These are phyloP conservation scores for Oceanites oceanicus DNA, from an alignment of 2,113 vertebrate genomes.

Conservation along the genomic window DNA sequence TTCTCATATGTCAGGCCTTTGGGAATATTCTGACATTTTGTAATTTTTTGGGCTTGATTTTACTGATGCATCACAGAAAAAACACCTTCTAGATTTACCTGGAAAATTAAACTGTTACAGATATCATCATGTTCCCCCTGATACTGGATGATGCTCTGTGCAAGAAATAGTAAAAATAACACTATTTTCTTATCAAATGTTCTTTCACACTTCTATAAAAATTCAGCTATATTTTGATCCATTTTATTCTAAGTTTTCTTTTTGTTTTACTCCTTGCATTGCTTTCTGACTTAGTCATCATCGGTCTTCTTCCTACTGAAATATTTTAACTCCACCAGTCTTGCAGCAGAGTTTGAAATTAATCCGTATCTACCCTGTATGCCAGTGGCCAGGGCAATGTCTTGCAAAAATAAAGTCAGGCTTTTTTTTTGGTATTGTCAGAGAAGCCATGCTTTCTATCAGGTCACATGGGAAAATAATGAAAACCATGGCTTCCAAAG, in stretches of 20 bases:
- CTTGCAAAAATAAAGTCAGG: neutral
- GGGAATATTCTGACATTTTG: neutral
- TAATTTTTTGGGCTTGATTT: neutral
- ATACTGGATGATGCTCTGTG: neutral
- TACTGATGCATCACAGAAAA: neutral
- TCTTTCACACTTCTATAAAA: neutral
- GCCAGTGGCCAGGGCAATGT: neutral
- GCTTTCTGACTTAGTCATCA: neutral
- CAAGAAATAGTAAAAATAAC: neutral
- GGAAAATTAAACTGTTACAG: neutral
- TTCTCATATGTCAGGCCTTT: neutral
- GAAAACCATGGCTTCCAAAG: neutral
- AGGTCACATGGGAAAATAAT: neutral
- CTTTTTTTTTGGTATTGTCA: neutral
- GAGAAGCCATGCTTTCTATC: neutral
- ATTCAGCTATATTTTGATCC: neutral
- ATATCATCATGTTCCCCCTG: neutral
- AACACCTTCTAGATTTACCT: neutral
- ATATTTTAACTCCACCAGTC: neutral
- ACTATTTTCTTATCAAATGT: neutral
- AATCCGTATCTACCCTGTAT: neutral
- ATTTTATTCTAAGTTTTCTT: neutral
- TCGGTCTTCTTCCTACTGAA: neutral
- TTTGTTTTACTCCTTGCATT: neutral
- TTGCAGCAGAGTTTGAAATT: neutral